A percentile compares a stretch with the other conserved stretches of the same genome.
Evolutionary conservation across 1,140 invertebrate species (phyloP).

Genomic region (Saxidomus purpurata): DNA sequence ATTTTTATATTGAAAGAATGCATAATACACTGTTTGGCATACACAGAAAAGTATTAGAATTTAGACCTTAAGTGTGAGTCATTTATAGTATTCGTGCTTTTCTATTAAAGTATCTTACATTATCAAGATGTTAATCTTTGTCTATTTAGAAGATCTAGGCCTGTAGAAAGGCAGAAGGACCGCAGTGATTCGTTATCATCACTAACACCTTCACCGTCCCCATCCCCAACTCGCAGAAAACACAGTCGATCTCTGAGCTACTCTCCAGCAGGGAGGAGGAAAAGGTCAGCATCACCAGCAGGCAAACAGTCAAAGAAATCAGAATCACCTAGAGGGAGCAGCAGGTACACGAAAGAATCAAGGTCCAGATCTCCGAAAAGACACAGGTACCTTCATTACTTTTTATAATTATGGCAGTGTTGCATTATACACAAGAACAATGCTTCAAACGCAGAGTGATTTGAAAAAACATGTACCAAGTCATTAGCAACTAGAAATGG

Average conservation of each 20-base stretch:
- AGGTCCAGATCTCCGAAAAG: constrained; percentile 64
- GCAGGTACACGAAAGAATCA: constrained; percentile 28
- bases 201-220: constrained; percentile 41
- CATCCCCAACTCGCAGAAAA: constrained; percentile 29
- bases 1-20: no score
- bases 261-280: constrained; percentile 65
- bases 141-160: constrained; percentile 28
- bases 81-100: no score
- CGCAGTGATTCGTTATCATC: constrained; percentile 60
- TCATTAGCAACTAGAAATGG: no score
- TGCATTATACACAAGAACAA: no score
- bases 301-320: constrained; percentile 52
- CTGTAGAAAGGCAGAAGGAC: constrained; percentile 8
- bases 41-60: no score
- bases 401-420: no score
- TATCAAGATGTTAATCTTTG: no score
- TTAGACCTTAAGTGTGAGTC: no score
- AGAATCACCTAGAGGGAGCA: constrained; percentile 21
- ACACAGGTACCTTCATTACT: constrained; percentile 46
- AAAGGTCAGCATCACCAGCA: neutral
- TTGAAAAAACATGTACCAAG: no score
- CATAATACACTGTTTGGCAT: no score
- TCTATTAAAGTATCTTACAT: no score
- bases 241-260: constrained; percentile 69
- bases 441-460: no score